Evolutionary conservation across 92 coral and sea anemone species (phyloP), one percentile per base, ranked within the genome.

Genomic region (Diadumene lineata): DNA sequence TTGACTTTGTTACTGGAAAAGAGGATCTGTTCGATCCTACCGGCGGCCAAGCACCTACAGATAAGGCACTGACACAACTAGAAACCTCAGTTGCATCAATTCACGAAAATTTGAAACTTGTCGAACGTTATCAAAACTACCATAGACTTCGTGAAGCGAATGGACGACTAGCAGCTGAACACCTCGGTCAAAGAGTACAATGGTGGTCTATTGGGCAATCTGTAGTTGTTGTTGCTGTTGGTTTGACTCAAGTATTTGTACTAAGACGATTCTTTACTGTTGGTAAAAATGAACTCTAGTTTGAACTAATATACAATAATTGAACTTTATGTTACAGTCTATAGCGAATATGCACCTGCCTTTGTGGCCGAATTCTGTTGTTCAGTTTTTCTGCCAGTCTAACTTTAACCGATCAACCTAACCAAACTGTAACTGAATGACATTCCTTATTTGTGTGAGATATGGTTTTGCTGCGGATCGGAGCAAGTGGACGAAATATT

Each of bases 171-270:
- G 98, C 98, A 2, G 98, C 94, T 0, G 98, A 94, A 18, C 74
- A 85, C 34, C 69, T 94, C 22, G 76, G 68, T 23, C 75, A 71
- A 66, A 82, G 91, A 7, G 98, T 94, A 0, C 90, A 88, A 55
- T 94, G 98, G 98, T 94, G 98, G 98, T 94, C 98, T 2, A 56
- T 88, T 13, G 92, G 98, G 44, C 98, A 94, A 57, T 92, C 98
- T 22, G 46, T 81, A 1, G 65, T 94, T 19, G 74, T 94, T 2
- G 73, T 92, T 10, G 82, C 84, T 43, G 91, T 94, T 25, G 89
- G 97, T 18, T 32, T 94, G 28, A 55, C 85, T 25, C 98, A 94
- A 43, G 97, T 94, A 31, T 94, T 69, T 74, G 81, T 94, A 18
- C 56, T 94, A 30, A 79, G 98, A 34, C 69, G 97, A 55, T 94